Evolutionary conservation across 1,140 invertebrate genomes (phyloP), one percentile per base, ranked within the genome.

Genomic region (Procambarus clarkii): DNA sequence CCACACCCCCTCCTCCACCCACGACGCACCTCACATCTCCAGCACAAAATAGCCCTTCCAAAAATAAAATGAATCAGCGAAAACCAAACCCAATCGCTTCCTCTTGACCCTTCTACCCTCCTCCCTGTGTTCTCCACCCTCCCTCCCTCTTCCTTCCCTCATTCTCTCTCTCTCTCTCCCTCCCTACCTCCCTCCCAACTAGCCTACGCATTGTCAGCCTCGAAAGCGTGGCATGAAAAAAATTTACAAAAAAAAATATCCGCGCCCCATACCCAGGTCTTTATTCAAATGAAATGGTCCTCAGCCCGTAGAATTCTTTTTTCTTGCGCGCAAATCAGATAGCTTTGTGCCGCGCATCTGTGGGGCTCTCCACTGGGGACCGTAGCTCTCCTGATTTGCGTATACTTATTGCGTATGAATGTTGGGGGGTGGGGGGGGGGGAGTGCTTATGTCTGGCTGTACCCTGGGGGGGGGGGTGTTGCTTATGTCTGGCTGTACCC

Each of bases 271-370:
- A 76, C 84, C 74, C 84, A 76, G 50, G 45, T 76, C 84, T 77
- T 86, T 86, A 86, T 86, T 86, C 85, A 86, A 86, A 86, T 86
- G 85, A 86, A 86, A 86, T 78, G 74, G 74, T 74, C 85, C 85
- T 86, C 85, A 34, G 13, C 13, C 15, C 76, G 21, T 18, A 58
- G 71, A 11, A 24, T 45, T 58, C 24, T 86, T 78, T 86, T 58
- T 78, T 77, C 54, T 77, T 78, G 15, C 21, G 74, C 85, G 54
- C 74, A 86, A 86, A 86, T 86, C 85, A 86, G 85, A 86, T 86
- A 86, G 85, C 48, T 86, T 86, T 86, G 74, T 86, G 74, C n/a
- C n/a, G 85, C 78, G 50, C 85, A 86, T 86, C 85, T 86, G 85
- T 69, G 74, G 34, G 15, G 24, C 48, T 54, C 34, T 5, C 21